phyloP scores from a whole-genome alignment of 2,113 vertebrate species.

The Blennius ocellaris region DNA sequence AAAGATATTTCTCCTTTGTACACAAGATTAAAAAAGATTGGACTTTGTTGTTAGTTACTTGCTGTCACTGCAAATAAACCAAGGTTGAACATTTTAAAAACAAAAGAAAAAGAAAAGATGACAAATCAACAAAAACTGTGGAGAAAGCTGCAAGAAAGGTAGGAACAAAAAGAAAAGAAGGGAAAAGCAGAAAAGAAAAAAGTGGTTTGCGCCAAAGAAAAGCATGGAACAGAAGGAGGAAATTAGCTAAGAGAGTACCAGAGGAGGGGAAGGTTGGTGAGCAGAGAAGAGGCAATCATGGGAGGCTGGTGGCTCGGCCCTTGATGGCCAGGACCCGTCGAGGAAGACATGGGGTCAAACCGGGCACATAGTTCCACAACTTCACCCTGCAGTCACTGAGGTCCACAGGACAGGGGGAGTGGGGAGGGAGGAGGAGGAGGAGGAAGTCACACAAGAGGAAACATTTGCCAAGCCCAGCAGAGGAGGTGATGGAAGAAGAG shows the following conservation, averaged over 20 bases:
- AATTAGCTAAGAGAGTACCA: constrained; percentile 65
- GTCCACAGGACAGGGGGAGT: constrained; percentile 30
- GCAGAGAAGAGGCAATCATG: constrained; percentile 85
- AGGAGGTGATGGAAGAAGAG: constrained; percentile 51
- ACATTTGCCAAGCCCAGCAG: constrained; percentile 6
- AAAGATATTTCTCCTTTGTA: too few species aligned
- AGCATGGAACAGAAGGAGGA: constrained; percentile 62
- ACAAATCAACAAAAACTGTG: background rate
- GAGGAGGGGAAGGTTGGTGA: constrained; percentile 65
- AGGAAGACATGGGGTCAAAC: constrained; percentile 98
- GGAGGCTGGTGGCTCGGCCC: constrained; percentile 97
- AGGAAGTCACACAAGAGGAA: constrained; percentile 6
- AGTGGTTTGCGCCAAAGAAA: background rate
- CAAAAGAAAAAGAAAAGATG: background rate
- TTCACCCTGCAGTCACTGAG: constrained; percentile 98
- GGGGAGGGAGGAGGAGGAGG: background rate
- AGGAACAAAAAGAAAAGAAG: background rate
- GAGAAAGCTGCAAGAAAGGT: background rate
- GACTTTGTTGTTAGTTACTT: background rate
- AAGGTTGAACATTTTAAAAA: background rate
- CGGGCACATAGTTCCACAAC: constrained; percentile 98
- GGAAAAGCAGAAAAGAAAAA: constrained; percentile 4
- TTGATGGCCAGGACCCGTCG: constrained; percentile 99
- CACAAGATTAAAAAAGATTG: background rate
- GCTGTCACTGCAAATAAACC: background rate